A percentile compares a stretch with the other conserved stretches of the same genome.
Conservation (phyloP, 2,113 vertebrate genomes). For the Epinephelus lanceolatus region DNA sequence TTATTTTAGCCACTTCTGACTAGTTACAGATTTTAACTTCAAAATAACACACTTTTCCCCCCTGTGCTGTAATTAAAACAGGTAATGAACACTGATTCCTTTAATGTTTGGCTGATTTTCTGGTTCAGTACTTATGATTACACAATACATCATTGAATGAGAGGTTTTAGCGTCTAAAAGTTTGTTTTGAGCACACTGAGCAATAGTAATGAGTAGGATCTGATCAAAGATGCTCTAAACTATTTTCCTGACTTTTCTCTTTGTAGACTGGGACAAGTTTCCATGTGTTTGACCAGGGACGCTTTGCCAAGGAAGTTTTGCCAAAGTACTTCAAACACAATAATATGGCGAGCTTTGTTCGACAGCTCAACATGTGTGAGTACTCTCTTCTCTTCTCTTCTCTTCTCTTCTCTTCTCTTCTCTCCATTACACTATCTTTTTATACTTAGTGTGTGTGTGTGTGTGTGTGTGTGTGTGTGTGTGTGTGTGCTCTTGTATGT, state of each 20-base stretch:
- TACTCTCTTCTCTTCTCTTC: slow-evolving; percentile 40
- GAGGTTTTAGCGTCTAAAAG: neutral
- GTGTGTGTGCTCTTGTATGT: neutral
- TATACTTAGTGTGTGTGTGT: slow-evolving; percentile 12
- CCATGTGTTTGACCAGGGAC: slow-evolving; percentile 95
- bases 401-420: neutral
- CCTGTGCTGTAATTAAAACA: neutral
- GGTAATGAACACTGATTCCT: neutral
- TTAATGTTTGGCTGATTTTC: neutral
- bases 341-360: slow-evolving; percentile 98
- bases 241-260: neutral
- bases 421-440: neutral
- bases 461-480: slow-evolving; percentile 84
- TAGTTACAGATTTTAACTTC: no score
- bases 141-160: neutral
- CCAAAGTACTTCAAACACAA: slow-evolving; percentile 99
- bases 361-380: slow-evolving; percentile 99
- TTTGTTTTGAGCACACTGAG: neutral
- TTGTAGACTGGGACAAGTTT: slow-evolving; percentile 95
- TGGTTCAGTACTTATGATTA: neutral
- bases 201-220: neutral
- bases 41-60: no score
- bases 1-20: no score
- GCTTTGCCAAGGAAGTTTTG: slow-evolving; percentile 96
- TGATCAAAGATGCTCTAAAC: neutral